Base-by-base conservation (phyloP, 2,113 vertebrate genomes). In the Lanius collurio region DNA sequence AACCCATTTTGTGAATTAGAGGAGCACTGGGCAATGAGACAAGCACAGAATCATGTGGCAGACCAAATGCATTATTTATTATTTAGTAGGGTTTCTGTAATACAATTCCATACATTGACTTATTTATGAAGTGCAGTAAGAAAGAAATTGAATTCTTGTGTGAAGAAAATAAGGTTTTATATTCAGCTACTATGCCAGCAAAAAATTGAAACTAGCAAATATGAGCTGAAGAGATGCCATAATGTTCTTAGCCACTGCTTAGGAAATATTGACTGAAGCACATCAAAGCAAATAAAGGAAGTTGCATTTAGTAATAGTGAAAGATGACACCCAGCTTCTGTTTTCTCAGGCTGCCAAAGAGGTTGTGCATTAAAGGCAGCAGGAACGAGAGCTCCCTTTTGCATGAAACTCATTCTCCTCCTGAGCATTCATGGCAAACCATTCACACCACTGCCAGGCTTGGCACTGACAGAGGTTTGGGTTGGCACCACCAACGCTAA, bases 31-130 rank as follows among this genome's bases (percentile, higher is more conserved):
- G 46, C 63, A 95, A 65, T 69, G 37, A 86, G 28, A 68, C 57
- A 92, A 91, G 71, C 47, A 81, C 14, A 83, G 93, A 77, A 64
- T 95, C 64, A 26, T 53, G 74, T 83, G 82, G 37, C 93, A 83
- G 85, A 86, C 13, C 47, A 63, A 83, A 87, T 86, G 69, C 80
- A 94, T 88, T 93, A 96, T 97, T 96, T 92, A 97, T 96, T 81
- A 94, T 52, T 86, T 80, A 37, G 79, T 7, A 83, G 68, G n/a
- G 47, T 79, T 83, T 87, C 71, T 86, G 94, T 96, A 96, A 96
- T 83, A 89, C 21, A 46, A 95, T 41, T 88, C 94, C 12, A 1
- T 60, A 70, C 47, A 74, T 87, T 92, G 83, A 95, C 49, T 96
- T 94, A 96, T 97, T 96, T 88, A 93, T 96, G 93, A 92, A 86